Percentiles rank a stretch among this genome's conserved stretches.
phyloP scores from a whole-genome alignment of 2,888 invertebrate genomes.

The Trisateles emortualis region DNA sequence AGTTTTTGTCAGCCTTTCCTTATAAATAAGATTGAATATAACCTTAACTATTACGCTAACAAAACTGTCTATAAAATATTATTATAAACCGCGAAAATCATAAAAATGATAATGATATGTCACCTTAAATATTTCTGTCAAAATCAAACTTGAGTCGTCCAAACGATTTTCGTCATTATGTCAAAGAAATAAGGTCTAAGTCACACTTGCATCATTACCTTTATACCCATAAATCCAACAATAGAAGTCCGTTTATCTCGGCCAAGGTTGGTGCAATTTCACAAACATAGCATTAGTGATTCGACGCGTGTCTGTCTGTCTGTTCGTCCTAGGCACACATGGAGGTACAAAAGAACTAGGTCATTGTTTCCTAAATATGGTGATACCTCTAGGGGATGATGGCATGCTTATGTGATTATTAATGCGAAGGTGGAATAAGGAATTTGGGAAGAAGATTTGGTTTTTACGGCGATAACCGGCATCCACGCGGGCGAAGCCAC shows the following conservation, averaged over 20 bases:
- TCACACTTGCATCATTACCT: slow-evolving; percentile 22
- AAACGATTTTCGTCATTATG: slow-evolving; percentile 9
- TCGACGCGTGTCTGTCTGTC: slow-evolving; percentile 59
- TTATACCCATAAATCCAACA: slow-evolving; percentile 46
- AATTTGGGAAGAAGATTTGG: too few relatives aligned
- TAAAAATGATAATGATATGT: neutral
- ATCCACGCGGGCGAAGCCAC: too few relatives aligned
- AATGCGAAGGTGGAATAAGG: too few relatives aligned
- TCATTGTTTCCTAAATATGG: slow-evolving; percentile 27
- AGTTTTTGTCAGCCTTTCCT: too few relatives aligned
- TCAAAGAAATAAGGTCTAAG: slow-evolving; percentile 15
- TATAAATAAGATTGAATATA: too few relatives aligned
- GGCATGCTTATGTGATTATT: too few relatives aligned
- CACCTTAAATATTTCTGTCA: neutral
- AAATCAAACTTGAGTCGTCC: neutral
- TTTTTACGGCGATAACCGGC: too few relatives aligned
- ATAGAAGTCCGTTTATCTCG: slow-evolving; percentile 60
- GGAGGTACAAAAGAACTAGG: slow-evolving; percentile 64
- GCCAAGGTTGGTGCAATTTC: slow-evolving; percentile 77
- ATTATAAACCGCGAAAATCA: neutral
- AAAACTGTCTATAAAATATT: neutral
- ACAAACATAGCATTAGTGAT: slow-evolving; percentile 74
- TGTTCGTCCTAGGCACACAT: slow-evolving; percentile 51
- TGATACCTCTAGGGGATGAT: neutral
- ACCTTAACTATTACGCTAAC: too few relatives aligned